Percentiles rank a stretch among this genome's conserved stretches.
These are phyloP conservation scores for Chanos chanos DNA, from an alignment of 2,797 vertebrate genomes.

Conservation along the genomic window DNA sequence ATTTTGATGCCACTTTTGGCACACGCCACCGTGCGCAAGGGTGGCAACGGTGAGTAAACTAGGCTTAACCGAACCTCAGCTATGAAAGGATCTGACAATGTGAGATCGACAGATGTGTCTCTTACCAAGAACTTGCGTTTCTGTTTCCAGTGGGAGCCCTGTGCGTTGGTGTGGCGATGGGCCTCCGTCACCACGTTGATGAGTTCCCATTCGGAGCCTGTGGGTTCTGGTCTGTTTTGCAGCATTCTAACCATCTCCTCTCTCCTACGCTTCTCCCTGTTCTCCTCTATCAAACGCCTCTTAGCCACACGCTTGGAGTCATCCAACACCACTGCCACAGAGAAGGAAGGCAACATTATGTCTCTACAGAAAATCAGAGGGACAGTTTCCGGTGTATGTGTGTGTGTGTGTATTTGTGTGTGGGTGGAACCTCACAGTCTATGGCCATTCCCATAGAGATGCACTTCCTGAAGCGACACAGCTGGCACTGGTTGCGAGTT, in stretches of 20 bases:
- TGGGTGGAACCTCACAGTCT: slow-evolving; percentile 80
- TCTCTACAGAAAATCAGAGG: neutral
- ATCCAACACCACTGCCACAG: slow-evolving; percentile 87
- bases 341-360: neutral
- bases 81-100: no score
- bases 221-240: slow-evolving; percentile 93
- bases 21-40: no score
- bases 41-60: no score
- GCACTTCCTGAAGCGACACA: slow-evolving; percentile 98
- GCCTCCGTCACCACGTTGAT: slow-evolving; percentile 93
- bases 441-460: slow-evolving; percentile 98
- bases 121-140: slow-evolving; percentile 97
- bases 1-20: no score
- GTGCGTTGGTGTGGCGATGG: slow-evolving; percentile 95
- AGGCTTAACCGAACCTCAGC: no score
- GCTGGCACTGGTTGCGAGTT: slow-evolving; percentile 98
- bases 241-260: slow-evolving; percentile 93
- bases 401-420: slow-evolving; percentile 11
- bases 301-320: slow-evolving; percentile 96
- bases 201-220: slow-evolving; percentile 89
- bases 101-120: no score
- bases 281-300: slow-evolving; percentile 95
- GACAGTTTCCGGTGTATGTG: neutral
- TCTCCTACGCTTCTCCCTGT: slow-evolving; percentile 90
- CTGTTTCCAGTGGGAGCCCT: slow-evolving; percentile 98